Percentiles rank a stretch among this genome's conserved stretches.
Evolutionary conservation across 2,888 invertebrate species (phyloP).

Genomic region (Siphonodentalium dalli): DNA sequence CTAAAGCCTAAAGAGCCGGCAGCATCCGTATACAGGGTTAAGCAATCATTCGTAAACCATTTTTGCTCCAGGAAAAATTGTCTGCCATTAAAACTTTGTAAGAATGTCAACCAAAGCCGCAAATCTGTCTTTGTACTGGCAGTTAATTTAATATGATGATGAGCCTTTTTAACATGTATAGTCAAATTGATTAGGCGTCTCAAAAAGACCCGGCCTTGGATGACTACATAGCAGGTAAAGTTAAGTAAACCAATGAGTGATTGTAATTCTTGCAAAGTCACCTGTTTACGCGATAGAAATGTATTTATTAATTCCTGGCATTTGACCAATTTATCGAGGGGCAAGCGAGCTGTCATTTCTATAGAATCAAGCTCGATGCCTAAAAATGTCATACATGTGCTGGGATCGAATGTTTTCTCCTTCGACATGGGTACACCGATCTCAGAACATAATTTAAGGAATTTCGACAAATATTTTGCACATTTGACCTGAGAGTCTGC

Average conservation of each 20-base stretch:
- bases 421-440: constrained; percentile 5
- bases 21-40: no score
- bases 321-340: not conserved
- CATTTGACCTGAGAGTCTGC: not conserved
- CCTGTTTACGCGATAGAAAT: no score
- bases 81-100: no score
- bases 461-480: not conserved
- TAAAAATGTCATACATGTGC: not conserved
- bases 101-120: no score
- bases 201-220: not conserved
- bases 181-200: no score
- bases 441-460: not conserved
- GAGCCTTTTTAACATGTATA: no score
- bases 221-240: not conserved
- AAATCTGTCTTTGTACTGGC: no score
- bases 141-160: no score
- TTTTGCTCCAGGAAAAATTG: no score
- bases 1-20: no score
- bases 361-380: constrained; percentile 1
- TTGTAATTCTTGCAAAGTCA: constrained; percentile 1
- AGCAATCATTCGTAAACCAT: no score
- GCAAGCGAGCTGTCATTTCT: constrained; percentile 1
- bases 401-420: not conserved
- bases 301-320: no score
- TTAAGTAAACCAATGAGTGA: not conserved